Evolutionary conservation across 2,888 invertebrate genomes (phyloP).

Genomic region (Leptothorax acervorum): DNA sequence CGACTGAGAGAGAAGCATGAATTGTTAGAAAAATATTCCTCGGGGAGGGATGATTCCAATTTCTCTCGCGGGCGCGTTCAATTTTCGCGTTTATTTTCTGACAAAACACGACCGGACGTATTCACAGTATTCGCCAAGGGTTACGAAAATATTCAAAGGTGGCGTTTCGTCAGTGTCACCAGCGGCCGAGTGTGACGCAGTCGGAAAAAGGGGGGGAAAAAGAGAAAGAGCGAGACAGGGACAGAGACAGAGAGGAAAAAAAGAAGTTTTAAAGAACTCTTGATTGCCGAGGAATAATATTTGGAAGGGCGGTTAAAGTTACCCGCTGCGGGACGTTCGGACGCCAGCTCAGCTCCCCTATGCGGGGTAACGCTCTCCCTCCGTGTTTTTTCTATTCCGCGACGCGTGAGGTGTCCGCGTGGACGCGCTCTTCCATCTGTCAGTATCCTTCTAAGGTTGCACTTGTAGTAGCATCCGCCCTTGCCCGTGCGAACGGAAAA

Average conservation of each 20-base stretch:
- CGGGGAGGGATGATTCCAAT: constrained; percentile 46
- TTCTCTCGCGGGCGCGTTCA: constrained; percentile 63
- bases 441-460: constrained; percentile 45
- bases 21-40: constrained; percentile 72
- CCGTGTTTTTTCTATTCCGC: constrained; percentile 65
- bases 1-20: constrained; percentile 46
- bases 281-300: constrained; percentile 71
- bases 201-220: background rate
- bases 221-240: background rate
- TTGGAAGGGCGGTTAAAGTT: constrained; percentile 68
- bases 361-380: constrained; percentile 44
- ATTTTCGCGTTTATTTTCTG: constrained; percentile 74
- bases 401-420: constrained; percentile 61
- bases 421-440: constrained; percentile 60
- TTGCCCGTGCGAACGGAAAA: constrained; percentile 50
- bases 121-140: constrained; percentile 65
- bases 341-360: constrained; percentile 5
- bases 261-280: constrained; percentile 67
- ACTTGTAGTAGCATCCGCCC: constrained; percentile 51
- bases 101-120: constrained; percentile 69
- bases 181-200: constrained; percentile 4
- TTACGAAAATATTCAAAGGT: constrained; percentile 72
- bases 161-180: constrained; percentile 60
- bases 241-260: constrained; percentile 5
- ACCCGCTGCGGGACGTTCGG: constrained; percentile 58